Evolutionary conservation across 1,140 invertebrate species (phyloP).

Genomic region (Pseudachorutes palmiensis): DNA sequence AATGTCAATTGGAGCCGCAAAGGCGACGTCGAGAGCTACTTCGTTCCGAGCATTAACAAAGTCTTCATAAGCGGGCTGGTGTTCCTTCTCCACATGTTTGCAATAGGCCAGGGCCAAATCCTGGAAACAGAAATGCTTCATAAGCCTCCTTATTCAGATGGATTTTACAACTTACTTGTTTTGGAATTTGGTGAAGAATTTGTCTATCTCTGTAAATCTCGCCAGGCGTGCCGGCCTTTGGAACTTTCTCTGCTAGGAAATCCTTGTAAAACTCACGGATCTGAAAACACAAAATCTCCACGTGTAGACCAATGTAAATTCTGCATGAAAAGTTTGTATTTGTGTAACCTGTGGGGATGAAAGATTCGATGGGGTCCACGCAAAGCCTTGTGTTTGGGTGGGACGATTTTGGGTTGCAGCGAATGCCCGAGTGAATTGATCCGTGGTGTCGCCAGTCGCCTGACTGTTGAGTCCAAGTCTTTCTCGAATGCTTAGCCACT

Average conservation of each 20-base stretch:
- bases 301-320: too few relatives aligned
- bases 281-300: constrained; percentile 25
- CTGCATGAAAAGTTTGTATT: too few relatives aligned
- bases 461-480: constrained; percentile 56
- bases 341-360: constrained; percentile 50
- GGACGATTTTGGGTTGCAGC: constrained; percentile 36
- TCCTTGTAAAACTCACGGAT: constrained; percentile 33
- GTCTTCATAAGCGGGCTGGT: constrained; percentile 71
- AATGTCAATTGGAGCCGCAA: constrained; percentile 51
- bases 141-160: background rate
- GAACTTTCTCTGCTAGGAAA: constrained; percentile 57
- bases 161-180: constrained; percentile 52
- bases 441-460: constrained; percentile 41
- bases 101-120: constrained; percentile 84
- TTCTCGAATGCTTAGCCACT: constrained; percentile 70
- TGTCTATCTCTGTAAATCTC: constrained; percentile 71
- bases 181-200: constrained; percentile 80
- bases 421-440: constrained; percentile 29
- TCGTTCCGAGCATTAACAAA: constrained; percentile 87
- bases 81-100: constrained; percentile 55
- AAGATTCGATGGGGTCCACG: constrained; percentile 74
- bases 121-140: constrained; percentile 43
- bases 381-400: constrained; percentile 53
- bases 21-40: constrained; percentile 88
- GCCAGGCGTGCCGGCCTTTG: constrained; percentile 62